Conservation (phyloP, 2,797 vertebrate species). For the Chaetophractus vellerosus region DNA sequence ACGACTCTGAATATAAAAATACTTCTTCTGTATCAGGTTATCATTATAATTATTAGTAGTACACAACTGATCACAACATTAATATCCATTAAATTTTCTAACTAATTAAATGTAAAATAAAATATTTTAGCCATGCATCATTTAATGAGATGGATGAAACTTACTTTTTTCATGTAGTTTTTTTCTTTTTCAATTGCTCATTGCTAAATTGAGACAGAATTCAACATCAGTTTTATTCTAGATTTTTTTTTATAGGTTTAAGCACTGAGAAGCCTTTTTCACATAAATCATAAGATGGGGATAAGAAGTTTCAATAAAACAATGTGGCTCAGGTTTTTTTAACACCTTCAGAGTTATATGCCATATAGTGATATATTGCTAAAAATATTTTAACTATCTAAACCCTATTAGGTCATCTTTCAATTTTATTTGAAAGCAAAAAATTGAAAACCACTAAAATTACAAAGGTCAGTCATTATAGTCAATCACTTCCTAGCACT, state of each 20-base stretch:
- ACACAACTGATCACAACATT: not conserved
- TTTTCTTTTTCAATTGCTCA: not conserved
- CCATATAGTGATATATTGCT: conserved; percentile 16
- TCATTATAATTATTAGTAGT: conserved; percentile 5
- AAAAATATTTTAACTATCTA: not conserved
- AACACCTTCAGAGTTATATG: not conserved
- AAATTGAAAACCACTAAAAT: conserved; percentile 5
- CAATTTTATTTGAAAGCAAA: conserved; percentile 59
- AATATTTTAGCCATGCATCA: not conserved
- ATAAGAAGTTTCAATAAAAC: conserved; percentile 3
- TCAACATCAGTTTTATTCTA: not conserved
- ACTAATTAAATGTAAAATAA: conserved; percentile 25
- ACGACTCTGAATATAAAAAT: conserved; percentile 35
- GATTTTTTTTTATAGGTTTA: conserved; percentile 64
- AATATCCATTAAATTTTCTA: not conserved
- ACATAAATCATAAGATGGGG: not conserved
- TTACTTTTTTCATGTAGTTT: conserved; percentile 15
- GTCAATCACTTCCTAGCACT: not conserved
- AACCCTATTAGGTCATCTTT: conserved; percentile 10
- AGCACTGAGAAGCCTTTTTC: not conserved
- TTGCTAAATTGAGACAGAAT: conserved; percentile 27
- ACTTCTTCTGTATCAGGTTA: not conserved
- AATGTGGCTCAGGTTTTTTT: not conserved
- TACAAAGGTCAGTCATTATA: not conserved
- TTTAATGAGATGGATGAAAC: not conserved